Percentiles rank a stretch among this genome's conserved stretches.
phyloP scores from a whole-genome alignment of 1,140 invertebrate genomes.

The Platyura marginata region DNA sequence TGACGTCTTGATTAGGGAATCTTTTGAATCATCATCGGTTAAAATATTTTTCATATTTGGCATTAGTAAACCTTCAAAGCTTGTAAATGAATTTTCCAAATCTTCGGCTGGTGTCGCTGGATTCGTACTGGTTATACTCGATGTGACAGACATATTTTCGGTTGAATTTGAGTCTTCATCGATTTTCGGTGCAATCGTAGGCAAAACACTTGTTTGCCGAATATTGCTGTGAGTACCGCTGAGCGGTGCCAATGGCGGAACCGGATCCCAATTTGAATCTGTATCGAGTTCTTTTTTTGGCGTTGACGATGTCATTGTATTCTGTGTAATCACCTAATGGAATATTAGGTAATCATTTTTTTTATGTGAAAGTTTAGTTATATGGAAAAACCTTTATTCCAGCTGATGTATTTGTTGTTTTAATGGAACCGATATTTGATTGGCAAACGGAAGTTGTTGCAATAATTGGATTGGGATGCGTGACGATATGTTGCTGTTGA shows the following conservation, averaged over 20 bases:
- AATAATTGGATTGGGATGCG: constrained; percentile 28
- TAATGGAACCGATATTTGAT: constrained; percentile 5
- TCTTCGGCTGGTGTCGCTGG: constrained; percentile 27
- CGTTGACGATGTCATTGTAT: constrained; percentile 10
- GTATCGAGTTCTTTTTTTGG: constrained; percentile 22
- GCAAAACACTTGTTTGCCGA: background rate
- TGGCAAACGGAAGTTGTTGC: constrained; percentile 23
- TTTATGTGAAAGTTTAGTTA: background rate
- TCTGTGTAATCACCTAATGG: background rate
- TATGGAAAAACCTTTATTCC: background rate
- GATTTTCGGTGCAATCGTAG: background rate
- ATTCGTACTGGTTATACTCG: constrained; percentile 20
- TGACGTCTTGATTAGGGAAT: constrained; percentile 22
- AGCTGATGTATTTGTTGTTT: background rate
- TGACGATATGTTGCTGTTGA: too few relatives aligned
- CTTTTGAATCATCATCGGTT: constrained; percentile 33
- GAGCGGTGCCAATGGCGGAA: constrained; percentile 29
- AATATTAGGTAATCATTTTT: constrained; percentile 10
- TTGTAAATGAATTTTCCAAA: constrained; percentile 37
- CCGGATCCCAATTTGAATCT: constrained; percentile 12
- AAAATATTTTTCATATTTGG: constrained; percentile 30
- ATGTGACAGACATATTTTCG: constrained; percentile 32
- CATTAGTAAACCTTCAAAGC: constrained; percentile 38
- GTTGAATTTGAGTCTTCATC: constrained; percentile 35
- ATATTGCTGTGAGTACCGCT: constrained; percentile 13